Base-by-base conservation (phyloP, 1,140 invertebrate species). In the Uloborus diversus region DNA sequence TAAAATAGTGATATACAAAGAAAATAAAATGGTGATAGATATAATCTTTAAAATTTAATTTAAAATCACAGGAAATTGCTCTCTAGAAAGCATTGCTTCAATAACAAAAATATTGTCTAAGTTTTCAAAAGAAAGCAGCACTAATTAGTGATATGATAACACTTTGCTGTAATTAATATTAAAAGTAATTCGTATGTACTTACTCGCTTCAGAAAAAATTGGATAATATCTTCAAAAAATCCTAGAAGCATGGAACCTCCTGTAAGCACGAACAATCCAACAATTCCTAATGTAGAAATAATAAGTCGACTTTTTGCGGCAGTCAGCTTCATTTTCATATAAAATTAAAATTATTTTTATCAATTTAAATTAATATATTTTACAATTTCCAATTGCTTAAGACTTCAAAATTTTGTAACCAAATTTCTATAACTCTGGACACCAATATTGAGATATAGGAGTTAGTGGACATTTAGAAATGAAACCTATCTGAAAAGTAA, bases 291-390 rank as follows among this genome's bases (percentile, higher is more conserved):
- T n/a, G 4, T 28, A 64, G 35, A 20, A 5, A 75, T 13, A 25
- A 75, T 75, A 20, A 64, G 9, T 35, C 71, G 35, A 20, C 71
- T 47, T 62, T 14, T 75, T 20, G 3, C 33, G 14, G 56, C 56
- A 1, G 53, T 73, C n/a, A 73, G 17, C 47, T 73, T 73, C 69
- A 73, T 73, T 61, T 56, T 70, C 37, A 33, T 66, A 49, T 37
- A 49, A 17, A 64, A 35, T 28, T 1, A 37, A 69, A 20, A 35
- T 69, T 69, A 51, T 42, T 42, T 42, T 42, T 33, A 25, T 13
- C 27, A 32, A 47, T n/a, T 49, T 66, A 51, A 70, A 37, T 57
- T 70, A 23, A 33, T 20, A 57, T 32, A 28, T 69, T 27, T 53
- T 23, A 11, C 59, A 17, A 1, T 28, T 28, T 32, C 5, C 7